phyloP scores from a whole-genome alignment of 2,113 vertebrate species.

The Ammodramus savannarum region DNA sequence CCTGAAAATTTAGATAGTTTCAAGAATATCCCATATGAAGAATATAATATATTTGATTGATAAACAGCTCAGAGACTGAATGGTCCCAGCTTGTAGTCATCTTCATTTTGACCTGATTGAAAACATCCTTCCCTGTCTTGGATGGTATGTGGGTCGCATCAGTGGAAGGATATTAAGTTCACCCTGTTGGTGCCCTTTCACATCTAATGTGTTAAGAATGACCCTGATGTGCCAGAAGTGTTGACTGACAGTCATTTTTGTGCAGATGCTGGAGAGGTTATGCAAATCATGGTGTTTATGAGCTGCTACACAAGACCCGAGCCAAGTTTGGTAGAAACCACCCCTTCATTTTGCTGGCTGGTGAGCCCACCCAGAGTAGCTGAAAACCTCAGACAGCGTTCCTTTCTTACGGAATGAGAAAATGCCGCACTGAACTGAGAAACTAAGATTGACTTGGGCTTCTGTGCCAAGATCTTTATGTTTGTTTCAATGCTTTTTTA shows the following conservation, averaged over 20 bases:
- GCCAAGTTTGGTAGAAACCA: conserved; percentile 23
- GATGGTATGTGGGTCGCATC: not conserved
- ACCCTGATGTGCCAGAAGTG: not conserved
- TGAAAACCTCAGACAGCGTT: conserved; percentile 28
- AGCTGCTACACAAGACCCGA: not conserved
- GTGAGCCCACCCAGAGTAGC: conserved; percentile 4
- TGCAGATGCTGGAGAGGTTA: not conserved
- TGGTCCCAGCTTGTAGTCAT: not conserved
- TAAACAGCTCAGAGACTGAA: not conserved
- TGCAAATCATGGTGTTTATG: conserved; percentile 35
- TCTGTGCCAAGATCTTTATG: not conserved
- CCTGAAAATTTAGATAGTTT: not conserved
- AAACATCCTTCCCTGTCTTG: not conserved
- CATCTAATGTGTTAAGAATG: not conserved
- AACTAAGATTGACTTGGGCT: not conserved
- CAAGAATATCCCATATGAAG: not conserved
- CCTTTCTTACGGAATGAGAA: not conserved
- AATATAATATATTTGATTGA: not conserved
- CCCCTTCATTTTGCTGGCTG: not conserved
- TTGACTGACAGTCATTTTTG: not conserved
- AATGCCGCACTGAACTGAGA: not conserved
- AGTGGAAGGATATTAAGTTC: not conserved
- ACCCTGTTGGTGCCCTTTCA: not conserved
- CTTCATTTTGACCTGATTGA: not conserved
- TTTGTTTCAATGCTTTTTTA: conserved; percentile 19